A percentile compares a stretch with the other conserved stretches of the same genome.
phyloP scores from a whole-genome alignment of 2,113 vertebrate species.

The Eublepharis macularius region DNA sequence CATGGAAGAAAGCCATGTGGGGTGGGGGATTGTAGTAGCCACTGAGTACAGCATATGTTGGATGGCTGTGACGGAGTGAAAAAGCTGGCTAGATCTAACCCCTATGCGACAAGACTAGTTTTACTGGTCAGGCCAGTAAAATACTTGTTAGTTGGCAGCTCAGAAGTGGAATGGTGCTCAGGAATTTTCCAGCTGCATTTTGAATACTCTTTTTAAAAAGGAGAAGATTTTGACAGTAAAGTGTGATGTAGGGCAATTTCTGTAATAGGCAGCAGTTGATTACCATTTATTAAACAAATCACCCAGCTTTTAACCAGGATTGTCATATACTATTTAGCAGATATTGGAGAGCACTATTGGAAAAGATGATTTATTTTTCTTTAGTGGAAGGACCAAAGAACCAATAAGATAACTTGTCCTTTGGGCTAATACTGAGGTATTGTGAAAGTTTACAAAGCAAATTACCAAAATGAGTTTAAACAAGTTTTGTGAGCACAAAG shows the following conservation, averaged over 20 bases:
- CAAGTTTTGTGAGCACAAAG: too few relatives aligned
- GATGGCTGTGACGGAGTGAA: too few relatives aligned
- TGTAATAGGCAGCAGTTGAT: too few relatives aligned
- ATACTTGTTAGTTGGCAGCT: background rate
- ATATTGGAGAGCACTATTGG: too few relatives aligned
- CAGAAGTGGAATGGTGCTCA: background rate
- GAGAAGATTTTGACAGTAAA: background rate
- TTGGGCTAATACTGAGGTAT: slow-evolving; percentile 33
- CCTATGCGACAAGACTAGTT: background rate
- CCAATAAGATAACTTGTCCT: slow-evolving; percentile 16
- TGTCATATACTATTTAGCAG: too few relatives aligned
- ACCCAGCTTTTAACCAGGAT: too few relatives aligned
- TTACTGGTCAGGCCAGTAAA: background rate
- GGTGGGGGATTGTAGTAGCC: too few relatives aligned
- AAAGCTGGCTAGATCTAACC: too few relatives aligned
- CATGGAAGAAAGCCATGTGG: too few relatives aligned
- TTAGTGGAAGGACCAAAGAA: slow-evolving; percentile 27
- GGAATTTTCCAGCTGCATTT: background rate
- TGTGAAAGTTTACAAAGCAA: slow-evolving; percentile 47
- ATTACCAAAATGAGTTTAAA: slow-evolving; percentile 11
- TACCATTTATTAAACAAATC: too few relatives aligned
- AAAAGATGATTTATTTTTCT: slow-evolving; percentile 1
- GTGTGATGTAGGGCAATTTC: too few relatives aligned
- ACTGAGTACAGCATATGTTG: too few relatives aligned
- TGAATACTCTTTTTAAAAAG: background rate